Conservation (phyloP, 1,140 invertebrate genomes). For the Drosophila bocki region DNA sequence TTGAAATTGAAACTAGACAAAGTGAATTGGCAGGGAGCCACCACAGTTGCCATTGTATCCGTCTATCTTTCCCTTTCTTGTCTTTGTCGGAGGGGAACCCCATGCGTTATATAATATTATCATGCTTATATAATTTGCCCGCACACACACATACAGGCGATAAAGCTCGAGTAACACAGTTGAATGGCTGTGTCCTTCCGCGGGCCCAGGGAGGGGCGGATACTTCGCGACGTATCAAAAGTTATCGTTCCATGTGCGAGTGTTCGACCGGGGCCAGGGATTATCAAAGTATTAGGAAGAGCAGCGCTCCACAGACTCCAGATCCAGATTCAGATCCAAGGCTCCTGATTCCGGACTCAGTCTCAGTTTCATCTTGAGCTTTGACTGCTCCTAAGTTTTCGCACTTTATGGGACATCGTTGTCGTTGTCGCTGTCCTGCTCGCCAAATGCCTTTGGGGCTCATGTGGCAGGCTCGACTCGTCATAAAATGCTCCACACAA, state of each 20-base stretch:
- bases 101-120: constrained; percentile 77
- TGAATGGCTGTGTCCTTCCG: constrained; percentile 61
- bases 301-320: constrained; percentile 21
- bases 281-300: constrained; percentile 76
- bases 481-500: constrained; percentile 58
- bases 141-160: constrained; percentile 42
- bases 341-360: constrained; percentile 18
- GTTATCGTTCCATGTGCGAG: constrained; percentile 59
- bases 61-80: neutral
- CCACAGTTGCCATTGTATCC: constrained; percentile 17
- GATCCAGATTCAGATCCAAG: constrained; percentile 8
- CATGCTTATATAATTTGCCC: constrained; percentile 74
- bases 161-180: constrained; percentile 79
- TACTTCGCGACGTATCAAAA: constrained; percentile 59
- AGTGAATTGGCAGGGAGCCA: constrained; percentile 47
- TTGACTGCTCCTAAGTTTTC: constrained; percentile 74
- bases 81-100: neutral
- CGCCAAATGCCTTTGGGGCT: constrained; percentile 61
- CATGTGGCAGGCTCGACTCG: constrained; percentile 58
- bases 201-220: constrained; percentile 1
- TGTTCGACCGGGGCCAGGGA: constrained; percentile 67
- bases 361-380: constrained; percentile 44
- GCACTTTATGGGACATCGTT: constrained; percentile 68
- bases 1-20: constrained; percentile 81
- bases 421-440: constrained; percentile 37